A percentile compares a stretch with the other conserved stretches of the same genome.
Conservation (phyloP, 2,888 invertebrate species). For the Drosophila tripunctata region DNA sequence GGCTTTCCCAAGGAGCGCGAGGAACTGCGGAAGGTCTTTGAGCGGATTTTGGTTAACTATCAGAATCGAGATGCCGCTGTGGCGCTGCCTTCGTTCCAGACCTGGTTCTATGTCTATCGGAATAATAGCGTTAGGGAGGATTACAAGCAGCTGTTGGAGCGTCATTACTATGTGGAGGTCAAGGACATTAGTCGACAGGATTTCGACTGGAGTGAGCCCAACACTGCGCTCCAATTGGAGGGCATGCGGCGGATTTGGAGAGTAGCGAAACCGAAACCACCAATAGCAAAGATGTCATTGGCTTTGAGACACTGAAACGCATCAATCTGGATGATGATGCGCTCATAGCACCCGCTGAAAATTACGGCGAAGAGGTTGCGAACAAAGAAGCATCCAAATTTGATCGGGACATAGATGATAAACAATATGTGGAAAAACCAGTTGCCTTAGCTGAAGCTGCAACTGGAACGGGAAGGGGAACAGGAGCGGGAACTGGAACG, state of each 20-base stretch:
- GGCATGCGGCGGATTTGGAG: constrained; percentile 4
- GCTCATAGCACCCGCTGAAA: constrained; percentile 52
- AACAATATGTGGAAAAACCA: constrained; percentile 84
- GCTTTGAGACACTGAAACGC: constrained; percentile 84
- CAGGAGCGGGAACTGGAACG: constrained; percentile 47
- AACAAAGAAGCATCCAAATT: constrained; percentile 83
- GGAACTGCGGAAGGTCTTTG: constrained; percentile 72
- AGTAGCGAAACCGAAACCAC: constrained; percentile 59
- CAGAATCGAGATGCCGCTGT: constrained; percentile 65
- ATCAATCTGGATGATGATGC: constrained; percentile 72
- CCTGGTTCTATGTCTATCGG: constrained; percentile 88
- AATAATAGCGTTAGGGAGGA: constrained; percentile 87
- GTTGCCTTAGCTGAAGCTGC: constrained; percentile 82
- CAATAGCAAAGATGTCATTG: constrained; percentile 84
- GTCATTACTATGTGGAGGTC: constrained; percentile 87
- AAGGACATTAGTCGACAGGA: constrained; percentile 83
- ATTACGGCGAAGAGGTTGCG: constrained; percentile 70
- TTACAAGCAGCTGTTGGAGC: constrained; percentile 86
- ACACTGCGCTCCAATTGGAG: constrained; percentile 65
- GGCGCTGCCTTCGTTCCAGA: constrained; percentile 86
- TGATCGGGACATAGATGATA: constrained; percentile 83
- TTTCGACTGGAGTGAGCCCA: constrained; percentile 79
- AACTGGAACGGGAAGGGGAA: constrained; percentile 52
- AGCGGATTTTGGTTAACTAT: constrained; percentile 71
- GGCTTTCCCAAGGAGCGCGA: constrained; percentile 85